phyloP scores from a whole-genome alignment of 2,113 vertebrate genomes.

The Coreoperca whiteheadi region DNA sequence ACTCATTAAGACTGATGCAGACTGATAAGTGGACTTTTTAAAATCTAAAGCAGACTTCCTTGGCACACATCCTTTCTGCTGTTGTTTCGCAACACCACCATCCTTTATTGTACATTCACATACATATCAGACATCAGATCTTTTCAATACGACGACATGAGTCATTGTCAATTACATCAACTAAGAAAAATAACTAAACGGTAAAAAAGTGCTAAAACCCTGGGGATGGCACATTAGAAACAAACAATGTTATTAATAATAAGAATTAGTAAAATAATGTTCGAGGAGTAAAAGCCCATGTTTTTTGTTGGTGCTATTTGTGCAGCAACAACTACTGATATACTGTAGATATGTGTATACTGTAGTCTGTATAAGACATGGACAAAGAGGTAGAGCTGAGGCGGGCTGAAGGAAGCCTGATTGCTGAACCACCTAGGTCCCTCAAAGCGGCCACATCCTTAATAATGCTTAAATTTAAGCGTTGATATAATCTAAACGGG shows the following conservation, averaged over 20 bases:
- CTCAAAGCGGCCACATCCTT: too few species aligned
- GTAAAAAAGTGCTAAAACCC: not conserved
- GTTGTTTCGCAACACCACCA: not conserved
- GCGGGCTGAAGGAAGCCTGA: too few species aligned
- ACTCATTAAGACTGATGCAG: conserved; percentile 19
- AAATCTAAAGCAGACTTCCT: conserved; percentile 4
- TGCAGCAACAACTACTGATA: not conserved
- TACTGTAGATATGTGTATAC: not conserved
- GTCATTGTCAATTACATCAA: not conserved
- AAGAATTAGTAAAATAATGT: not conserved
- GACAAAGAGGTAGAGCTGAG: too few species aligned
- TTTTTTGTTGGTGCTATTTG: not conserved
- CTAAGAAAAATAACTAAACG: not conserved
- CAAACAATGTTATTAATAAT: not conserved
- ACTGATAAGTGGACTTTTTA: not conserved
- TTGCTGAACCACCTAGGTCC: too few species aligned
- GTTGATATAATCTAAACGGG: too few species aligned
- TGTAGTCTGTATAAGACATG: too few species aligned
- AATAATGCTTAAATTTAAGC: too few species aligned
- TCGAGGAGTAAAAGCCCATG: not conserved
- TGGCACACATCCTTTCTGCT: not conserved
- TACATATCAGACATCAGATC: not conserved
- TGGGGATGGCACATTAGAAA: not conserved
- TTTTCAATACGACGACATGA: not conserved
- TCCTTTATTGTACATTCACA: not conserved